Evolutionary conservation across 1,140 invertebrate genomes (phyloP).

Genomic region (Temnothorax nylanderi): DNA sequence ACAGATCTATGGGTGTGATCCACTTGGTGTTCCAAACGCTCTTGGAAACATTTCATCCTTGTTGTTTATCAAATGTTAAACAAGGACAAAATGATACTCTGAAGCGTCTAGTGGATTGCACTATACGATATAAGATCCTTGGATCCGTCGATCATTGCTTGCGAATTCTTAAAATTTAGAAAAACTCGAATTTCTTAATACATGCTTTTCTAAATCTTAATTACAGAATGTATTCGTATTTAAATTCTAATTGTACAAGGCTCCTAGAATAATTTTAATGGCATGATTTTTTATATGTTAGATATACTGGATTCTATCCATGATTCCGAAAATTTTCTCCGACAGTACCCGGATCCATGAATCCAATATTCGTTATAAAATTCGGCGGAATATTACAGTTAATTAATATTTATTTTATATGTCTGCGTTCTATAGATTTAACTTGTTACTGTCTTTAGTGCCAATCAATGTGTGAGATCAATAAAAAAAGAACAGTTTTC

Average conservation of each 20-base stretch:
- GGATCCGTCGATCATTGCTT: background rate
- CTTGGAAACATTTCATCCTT: too few species aligned
- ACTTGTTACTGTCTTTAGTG: background rate
- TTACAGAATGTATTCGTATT: background rate
- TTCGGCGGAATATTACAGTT: conserved; percentile 3
- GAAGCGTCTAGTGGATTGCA: too few species aligned
- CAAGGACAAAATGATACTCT: too few species aligned
- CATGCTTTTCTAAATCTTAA: background rate
- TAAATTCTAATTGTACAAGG: background rate
- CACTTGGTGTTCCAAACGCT: too few species aligned
- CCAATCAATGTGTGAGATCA: conserved; percentile 38
- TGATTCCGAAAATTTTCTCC: background rate
- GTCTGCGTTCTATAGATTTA: background rate
- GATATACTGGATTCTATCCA: background rate
- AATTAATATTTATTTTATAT: conserved; percentile 16
- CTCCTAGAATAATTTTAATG: background rate
- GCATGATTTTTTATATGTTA: background rate
- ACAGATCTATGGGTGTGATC: background rate
- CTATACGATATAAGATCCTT: background rate
- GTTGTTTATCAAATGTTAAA: too few species aligned
- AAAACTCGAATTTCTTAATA: background rate
- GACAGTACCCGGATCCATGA: background rate
- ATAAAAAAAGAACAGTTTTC: background rate
- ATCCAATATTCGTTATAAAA: conserved; percentile 16
- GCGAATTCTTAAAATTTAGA: background rate